Evolutionary conservation across 2,888 invertebrate species (phyloP).

Genomic region (Drosophila demipolita): DNA sequence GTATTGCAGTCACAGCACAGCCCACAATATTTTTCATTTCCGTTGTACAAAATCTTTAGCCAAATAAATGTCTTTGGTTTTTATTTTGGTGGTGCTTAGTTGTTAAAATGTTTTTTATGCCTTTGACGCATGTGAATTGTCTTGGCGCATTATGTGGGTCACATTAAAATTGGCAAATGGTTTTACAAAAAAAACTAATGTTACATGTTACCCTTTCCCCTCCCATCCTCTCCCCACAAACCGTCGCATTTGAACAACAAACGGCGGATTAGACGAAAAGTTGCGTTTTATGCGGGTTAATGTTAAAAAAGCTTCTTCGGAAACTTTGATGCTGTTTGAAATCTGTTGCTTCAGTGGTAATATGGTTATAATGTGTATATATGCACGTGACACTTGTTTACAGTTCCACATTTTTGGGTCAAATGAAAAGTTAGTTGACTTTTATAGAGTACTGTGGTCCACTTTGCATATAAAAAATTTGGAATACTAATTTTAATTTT

Average conservation of each 20-base stretch:
- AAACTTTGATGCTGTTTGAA: not conserved
- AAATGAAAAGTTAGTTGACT: constrained; percentile 23
- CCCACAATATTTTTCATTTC: constrained; percentile 53
- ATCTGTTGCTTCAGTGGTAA: not conserved
- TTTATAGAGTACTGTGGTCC: not conserved
- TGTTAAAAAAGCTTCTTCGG: not conserved
- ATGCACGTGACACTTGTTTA: not conserved
- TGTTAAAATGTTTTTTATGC: constrained; percentile 38
- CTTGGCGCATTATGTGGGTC: constrained; percentile 56
- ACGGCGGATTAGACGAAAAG: constrained; percentile 4
- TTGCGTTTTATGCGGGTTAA: constrained; percentile 25
- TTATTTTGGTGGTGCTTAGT: constrained; percentile 26
- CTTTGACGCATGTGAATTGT: constrained; percentile 66
- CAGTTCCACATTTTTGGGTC: not conserved
- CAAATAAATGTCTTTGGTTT: constrained; percentile 56
- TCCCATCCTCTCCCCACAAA: not conserved
- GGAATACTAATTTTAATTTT: not conserved
- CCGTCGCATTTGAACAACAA: not conserved
- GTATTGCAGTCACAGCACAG: constrained; percentile 43
- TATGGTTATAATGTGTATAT: too few relatives aligned
- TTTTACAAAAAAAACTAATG: constrained; percentile 8
- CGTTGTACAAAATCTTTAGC: constrained; percentile 56
- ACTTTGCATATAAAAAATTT: not conserved
- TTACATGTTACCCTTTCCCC: constrained; percentile 1
- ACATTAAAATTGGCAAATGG: constrained; percentile 50